Percentiles rank a stretch among this genome's conserved stretches.
Evolutionary conservation across 2,113 vertebrate genomes (phyloP).

Genomic region (Anarhynchus alexandrinus): DNA sequence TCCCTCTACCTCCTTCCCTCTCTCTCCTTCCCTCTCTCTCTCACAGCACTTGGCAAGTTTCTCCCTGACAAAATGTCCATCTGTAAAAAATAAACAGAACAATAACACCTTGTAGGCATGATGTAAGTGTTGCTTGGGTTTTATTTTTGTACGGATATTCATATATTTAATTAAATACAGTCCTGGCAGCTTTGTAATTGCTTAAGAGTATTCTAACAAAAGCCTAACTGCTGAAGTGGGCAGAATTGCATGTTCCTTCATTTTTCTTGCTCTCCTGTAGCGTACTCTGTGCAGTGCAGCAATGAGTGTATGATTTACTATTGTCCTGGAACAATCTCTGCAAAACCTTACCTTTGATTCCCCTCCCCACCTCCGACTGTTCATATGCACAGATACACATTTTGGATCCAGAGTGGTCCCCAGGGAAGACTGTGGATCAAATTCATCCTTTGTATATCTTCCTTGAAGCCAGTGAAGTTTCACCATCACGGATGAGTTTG

Average conservation of each 20-base stretch:
- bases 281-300: background rate
- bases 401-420: background rate
- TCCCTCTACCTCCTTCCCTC: background rate
- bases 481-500: background rate
- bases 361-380: background rate
- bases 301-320: slow-evolving; percentile 30
- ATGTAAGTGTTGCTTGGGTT: slow-evolving; percentile 23
- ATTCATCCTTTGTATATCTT: background rate
- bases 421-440: background rate
- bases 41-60: background rate
- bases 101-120: slow-evolving; percentile 37
- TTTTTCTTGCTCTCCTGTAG: slow-evolving; percentile 51
- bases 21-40: background rate
- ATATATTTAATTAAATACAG: slow-evolving; percentile 46
- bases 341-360: background rate
- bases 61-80: slow-evolving; percentile 3
- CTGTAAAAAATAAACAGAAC: slow-evolving; percentile 44
- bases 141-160: slow-evolving; percentile 15
- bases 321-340: slow-evolving; percentile 23
- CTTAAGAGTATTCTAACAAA: slow-evolving; percentile 51
- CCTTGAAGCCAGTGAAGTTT: background rate
- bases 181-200: slow-evolving; percentile 29
- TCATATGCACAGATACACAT: background rate
- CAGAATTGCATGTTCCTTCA: slow-evolving; percentile 25
- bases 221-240: slow-evolving; percentile 37